Conservation (phyloP, 2,797 vertebrate genomes). For the Gymnothorax reevesii region DNA sequence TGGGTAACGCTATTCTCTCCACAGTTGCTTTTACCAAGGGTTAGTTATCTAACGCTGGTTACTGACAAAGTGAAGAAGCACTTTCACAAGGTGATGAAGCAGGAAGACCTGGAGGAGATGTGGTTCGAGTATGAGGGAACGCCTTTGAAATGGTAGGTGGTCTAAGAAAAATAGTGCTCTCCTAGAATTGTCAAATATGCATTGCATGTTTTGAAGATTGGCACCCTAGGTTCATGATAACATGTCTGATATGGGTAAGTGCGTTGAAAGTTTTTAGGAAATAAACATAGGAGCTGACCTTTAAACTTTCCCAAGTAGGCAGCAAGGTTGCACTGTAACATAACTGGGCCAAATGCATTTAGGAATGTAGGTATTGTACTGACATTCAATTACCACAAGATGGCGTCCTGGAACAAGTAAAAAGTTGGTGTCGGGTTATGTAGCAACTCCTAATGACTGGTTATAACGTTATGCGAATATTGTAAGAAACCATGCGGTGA, state of each 20-base stretch:
- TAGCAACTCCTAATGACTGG: too few relatives aligned
- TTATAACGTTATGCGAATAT: too few relatives aligned
- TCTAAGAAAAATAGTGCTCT: not conserved
- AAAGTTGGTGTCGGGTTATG: not conserved
- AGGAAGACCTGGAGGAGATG: slow-evolving; percentile 92
- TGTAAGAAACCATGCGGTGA: too few relatives aligned
- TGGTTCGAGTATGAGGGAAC: slow-evolving; percentile 98
- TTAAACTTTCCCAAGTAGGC: not conserved
- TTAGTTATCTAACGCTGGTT: slow-evolving; percentile 95
- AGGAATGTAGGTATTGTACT: not conserved
- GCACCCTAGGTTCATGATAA: not conserved
- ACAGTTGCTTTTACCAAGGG: slow-evolving; percentile 92
- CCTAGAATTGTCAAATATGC: not conserved
- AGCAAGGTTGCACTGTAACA: not conserved
- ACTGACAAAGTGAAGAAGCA: slow-evolving; percentile 99
- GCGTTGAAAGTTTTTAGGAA: not conserved
- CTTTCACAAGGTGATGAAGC: slow-evolving; percentile 92
- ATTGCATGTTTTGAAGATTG: not conserved
- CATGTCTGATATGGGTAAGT: not conserved
- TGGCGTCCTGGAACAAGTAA: not conserved
- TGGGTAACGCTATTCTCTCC: not conserved
- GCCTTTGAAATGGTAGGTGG: slow-evolving; percentile 88
- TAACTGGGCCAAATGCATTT: not conserved
- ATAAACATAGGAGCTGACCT: not conserved
- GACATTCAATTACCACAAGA: not conserved